Conservation (phyloP, 2,113 vertebrate species). For the Bucco capensis region DNA sequence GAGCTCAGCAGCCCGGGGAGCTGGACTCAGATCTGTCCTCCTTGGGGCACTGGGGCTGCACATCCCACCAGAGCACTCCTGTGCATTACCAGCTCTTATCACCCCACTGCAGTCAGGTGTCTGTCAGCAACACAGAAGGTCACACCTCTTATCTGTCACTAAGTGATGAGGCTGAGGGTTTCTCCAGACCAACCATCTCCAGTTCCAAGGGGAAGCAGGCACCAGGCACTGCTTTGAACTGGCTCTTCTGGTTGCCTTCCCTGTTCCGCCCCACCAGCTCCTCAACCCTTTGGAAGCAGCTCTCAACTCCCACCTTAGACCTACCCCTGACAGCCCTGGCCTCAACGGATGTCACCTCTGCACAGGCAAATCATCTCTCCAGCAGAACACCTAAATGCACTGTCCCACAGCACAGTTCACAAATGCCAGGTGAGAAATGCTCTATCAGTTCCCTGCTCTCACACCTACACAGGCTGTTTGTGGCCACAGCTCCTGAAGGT, state of each 20-base stretch:
- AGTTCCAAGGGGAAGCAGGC: not conserved
- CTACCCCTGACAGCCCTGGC: not conserved
- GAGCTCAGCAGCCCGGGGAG: not conserved
- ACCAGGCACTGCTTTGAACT: not conserved
- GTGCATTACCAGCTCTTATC: not conserved
- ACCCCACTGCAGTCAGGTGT: not conserved
- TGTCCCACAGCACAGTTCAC: not conserved
- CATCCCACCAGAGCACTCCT: not conserved
- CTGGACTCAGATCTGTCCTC: not conserved
- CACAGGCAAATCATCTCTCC: not conserved
- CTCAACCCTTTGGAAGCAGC: not conserved
- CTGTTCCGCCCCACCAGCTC: not conserved
- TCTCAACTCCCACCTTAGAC: not conserved
- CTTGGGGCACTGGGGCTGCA: not conserved
- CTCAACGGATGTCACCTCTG: not conserved
- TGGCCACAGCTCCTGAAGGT: not conserved
- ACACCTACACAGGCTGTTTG: constrained; percentile 31
- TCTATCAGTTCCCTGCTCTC: not conserved
- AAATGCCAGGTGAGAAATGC: not conserved
- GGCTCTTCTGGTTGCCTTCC: not conserved
- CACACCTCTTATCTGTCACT: constrained; percentile 13
- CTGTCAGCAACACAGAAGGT: not conserved
- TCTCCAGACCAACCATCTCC: not conserved
- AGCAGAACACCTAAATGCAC: not conserved
- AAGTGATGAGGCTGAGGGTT: not conserved